Conservation (phyloP, 2,797 vertebrate genomes). For the Chiropotes sagulatus region DNA sequence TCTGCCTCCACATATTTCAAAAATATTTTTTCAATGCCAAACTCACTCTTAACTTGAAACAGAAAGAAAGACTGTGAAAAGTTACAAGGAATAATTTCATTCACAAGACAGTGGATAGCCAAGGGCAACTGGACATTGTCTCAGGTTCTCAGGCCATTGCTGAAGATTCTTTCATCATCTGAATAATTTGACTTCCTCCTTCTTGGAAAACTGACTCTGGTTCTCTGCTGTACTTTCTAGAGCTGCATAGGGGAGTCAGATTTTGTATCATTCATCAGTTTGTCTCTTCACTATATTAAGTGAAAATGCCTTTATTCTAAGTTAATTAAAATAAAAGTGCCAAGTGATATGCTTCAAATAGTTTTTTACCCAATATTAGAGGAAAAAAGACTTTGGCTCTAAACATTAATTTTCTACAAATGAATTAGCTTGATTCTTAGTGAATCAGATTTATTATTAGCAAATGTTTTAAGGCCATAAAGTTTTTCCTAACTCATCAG, state of each 20-base stretch:
- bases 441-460: background rate
- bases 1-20: background rate
- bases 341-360: background rate
- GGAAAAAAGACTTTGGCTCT: background rate
- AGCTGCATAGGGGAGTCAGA: accelerated
- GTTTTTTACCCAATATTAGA: background rate
- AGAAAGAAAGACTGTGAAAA: background rate
- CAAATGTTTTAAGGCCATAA: background rate
- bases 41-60: background rate
- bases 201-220: background rate
- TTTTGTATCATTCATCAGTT: background rate
- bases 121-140: background rate
- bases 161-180: background rate
- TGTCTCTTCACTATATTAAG: background rate
- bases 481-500: background rate
- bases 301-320: background rate
- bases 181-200: background rate
- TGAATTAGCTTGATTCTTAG: background rate
- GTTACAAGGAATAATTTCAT: background rate
- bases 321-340: background rate
- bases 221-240: background rate
- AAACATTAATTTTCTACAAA: background rate
- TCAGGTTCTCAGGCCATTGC: background rate
- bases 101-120: background rate
- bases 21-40: background rate